Conservation (phyloP, 1,140 invertebrate species). For the Mamestra configurata region DNA sequence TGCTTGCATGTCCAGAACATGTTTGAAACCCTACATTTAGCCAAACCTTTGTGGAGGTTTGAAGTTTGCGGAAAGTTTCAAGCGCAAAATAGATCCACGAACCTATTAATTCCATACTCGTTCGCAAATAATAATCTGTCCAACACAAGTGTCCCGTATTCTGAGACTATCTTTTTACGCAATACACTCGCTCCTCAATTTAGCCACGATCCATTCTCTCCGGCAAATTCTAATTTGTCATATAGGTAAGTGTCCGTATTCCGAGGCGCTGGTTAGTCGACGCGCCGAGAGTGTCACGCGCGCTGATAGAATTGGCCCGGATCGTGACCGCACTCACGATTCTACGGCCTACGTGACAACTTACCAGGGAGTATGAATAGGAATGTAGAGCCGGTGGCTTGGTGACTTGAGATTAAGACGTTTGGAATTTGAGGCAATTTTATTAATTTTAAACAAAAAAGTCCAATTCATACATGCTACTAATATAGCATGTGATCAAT, state of each 20-base stretch:
- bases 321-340: slow-evolving; percentile 31
- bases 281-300: slow-evolving; percentile 26
- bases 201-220: not conserved
- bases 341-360: slow-evolving; percentile 32
- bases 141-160: not conserved
- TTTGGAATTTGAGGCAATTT: too few species aligned
- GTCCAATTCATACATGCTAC: too few species aligned
- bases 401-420: not conserved
- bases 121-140: not conserved
- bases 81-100: not conserved
- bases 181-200: not conserved
- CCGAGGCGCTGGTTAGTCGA: not conserved
- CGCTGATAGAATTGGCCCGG: slow-evolving; percentile 26
- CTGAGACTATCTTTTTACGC: not conserved
- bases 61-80: too few species aligned
- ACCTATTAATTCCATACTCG: not conserved
- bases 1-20: too few species aligned
- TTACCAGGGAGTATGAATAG: not conserved
- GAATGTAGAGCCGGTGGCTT: not conserved
- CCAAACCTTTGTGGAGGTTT: too few species aligned
- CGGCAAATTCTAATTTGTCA: not conserved
- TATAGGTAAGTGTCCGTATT: slow-evolving; percentile 1
- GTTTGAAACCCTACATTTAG: too few species aligned
- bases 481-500: too few species aligned
- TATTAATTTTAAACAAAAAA: too few species aligned